A percentile compares a stretch with the other conserved stretches of the same genome.
phyloP scores from a whole-genome alignment of 2,797 vertebrate species.

The Labroides dimidiatus region DNA sequence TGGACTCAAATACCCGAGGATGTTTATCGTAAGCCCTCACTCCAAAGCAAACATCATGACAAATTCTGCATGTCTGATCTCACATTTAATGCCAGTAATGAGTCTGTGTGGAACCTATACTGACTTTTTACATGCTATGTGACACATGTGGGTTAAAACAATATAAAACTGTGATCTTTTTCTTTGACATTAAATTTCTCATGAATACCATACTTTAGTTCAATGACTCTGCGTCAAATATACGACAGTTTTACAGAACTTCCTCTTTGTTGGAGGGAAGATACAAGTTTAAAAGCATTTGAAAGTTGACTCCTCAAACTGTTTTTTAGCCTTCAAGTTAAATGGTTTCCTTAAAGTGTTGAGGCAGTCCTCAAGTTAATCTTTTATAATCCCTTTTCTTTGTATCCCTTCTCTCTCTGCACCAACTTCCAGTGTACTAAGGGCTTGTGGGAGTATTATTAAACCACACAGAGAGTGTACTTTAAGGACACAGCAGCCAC shows the following conservation, averaged over 20 bases:
- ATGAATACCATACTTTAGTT: too few relatives aligned
- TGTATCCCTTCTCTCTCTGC: slow-evolving; percentile 36
- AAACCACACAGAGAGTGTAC: slow-evolving; percentile 53
- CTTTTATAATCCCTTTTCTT: slow-evolving; percentile 59
- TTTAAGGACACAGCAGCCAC: slow-evolving; percentile 54
- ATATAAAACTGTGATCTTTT: background rate
- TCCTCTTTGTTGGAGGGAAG: background rate
- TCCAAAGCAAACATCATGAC: background rate
- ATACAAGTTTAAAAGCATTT: slow-evolving; percentile 13
- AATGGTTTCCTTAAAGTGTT: slow-evolving; percentile 50
- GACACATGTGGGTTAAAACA: background rate
- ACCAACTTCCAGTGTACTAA: slow-evolving; percentile 30
- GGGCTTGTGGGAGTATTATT: slow-evolving; percentile 48
- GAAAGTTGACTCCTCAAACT: slow-evolving; percentile 23
- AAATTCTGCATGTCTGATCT: background rate
- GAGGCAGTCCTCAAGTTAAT: slow-evolving; percentile 46
- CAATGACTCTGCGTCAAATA: background rate
- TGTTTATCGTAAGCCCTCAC: background rate
- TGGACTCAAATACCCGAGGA: background rate
- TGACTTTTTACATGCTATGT: background rate
- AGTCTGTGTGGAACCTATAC: too few relatives aligned
- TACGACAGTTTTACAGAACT: background rate
- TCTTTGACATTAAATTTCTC: background rate
- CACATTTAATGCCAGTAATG: background rate
- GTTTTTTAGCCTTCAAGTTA: slow-evolving; percentile 37